A percentile compares a stretch with the other conserved stretches of the same genome.
Conservation (phyloP, 1,140 invertebrate genomes). For the Monomorium pharaonis region DNA sequence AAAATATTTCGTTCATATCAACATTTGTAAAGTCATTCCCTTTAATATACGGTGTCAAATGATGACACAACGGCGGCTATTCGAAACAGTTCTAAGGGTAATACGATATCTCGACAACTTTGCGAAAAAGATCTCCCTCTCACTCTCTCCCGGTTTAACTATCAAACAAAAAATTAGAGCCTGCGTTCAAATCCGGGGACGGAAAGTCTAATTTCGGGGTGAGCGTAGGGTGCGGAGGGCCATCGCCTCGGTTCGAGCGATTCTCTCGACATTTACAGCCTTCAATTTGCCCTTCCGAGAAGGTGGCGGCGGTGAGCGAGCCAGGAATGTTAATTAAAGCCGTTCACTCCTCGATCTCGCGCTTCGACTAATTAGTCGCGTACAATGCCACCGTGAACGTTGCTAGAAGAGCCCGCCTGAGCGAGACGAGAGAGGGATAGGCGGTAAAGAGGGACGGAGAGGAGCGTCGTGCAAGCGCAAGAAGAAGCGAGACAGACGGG, state of each 20-base stretch:
- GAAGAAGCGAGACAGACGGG: conserved; percentile 27
- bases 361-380: conserved; percentile 85
- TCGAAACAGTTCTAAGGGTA: conserved; percentile 17
- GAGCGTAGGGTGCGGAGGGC: conserved; percentile 42
- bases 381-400: conserved; percentile 80
- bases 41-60: not conserved
- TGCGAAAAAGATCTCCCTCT: not conserved
- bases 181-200: conserved; percentile 25
- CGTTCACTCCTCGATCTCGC: conserved; percentile 83
- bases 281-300: conserved; percentile 82
- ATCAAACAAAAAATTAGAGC: conserved; percentile 57
- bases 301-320: conserved; percentile 78
- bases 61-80: not conserved
- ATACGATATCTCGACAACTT: not conserved
- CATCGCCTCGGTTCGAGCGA: conserved; percentile 70
- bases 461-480: not conserved
- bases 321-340: conserved; percentile 85
- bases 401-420: conserved; percentile 62
- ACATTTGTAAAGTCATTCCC: not conserved
- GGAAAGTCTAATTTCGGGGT: conserved; percentile 66
- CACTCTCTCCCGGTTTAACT: conserved; percentile 17
- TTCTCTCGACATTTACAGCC: conserved; percentile 82
- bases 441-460: conserved; percentile 35
- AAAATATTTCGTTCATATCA: conserved; percentile 18
- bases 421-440: conserved; percentile 59